These are phyloP conservation scores for Corythornis madagascariensis DNA, from an alignment of 2,113 vertebrate species.

Conservation along the genomic window DNA sequence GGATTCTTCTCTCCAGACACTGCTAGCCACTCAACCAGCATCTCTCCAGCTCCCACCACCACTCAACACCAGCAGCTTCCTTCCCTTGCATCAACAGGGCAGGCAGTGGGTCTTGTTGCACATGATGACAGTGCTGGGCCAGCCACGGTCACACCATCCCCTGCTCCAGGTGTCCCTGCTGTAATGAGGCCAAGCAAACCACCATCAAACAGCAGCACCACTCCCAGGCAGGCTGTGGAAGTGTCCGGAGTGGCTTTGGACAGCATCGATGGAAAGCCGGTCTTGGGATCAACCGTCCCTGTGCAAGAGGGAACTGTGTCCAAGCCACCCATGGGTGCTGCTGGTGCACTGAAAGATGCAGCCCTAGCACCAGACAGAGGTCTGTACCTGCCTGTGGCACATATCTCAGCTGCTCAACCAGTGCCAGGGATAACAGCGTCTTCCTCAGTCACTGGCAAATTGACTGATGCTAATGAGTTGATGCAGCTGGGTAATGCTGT, in stretches of 20 bases:
- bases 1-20: neutral
- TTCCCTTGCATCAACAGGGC: rapidly evolving
- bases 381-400: neutral
- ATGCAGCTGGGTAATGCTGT: neutral
- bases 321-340: neutral
- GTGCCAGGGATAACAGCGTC: neutral
- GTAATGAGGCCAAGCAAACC: neutral
- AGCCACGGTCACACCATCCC: rapidly evolving
- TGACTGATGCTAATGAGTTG: neutral
- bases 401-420: rapidly evolving
- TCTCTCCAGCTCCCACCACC: neutral
- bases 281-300: neutral
- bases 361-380: rapidly evolving
- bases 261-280: neutral
- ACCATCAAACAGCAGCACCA: neutral
- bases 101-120: rapidly evolving
- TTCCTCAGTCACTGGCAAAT: neutral
- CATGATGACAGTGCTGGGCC: neutral
- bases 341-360: neutral
- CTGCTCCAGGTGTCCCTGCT: neutral
- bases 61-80: rapidly evolving
- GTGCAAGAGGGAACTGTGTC: neutral
- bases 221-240: neutral
- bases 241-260: neutral
- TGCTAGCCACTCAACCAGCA: rapidly evolving